Percentiles rank a stretch among this genome's conserved stretches.
These are phyloP conservation scores for Ypsolopha sequella DNA, from an alignment of 2,888 invertebrate genomes.

Conservation along the genomic window DNA sequence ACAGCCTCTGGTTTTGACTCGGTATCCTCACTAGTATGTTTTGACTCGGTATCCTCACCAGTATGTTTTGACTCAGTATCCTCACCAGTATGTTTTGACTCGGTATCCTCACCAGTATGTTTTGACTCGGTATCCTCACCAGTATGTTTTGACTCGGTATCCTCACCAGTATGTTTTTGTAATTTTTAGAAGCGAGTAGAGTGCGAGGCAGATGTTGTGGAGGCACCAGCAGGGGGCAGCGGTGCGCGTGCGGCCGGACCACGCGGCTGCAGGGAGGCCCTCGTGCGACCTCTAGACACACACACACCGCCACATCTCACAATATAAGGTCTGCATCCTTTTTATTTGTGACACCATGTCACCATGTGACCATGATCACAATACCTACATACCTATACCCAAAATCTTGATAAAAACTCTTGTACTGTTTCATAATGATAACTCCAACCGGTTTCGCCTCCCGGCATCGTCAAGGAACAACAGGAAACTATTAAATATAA, in stretches of 20 bases:
- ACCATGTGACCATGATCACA: too few relatives aligned
- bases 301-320: conserved; percentile 44
- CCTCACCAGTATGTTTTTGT: not conserved
- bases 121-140: not conserved
- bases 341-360: too few relatives aligned
- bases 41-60: not conserved
- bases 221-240: conserved; percentile 40
- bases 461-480: too few relatives aligned
- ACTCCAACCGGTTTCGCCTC: too few relatives aligned
- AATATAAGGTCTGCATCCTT: conserved; percentile 41
- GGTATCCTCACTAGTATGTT: not conserved
- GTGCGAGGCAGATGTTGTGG: conserved; percentile 52
- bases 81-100: not conserved
- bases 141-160: not conserved
- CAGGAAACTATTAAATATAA: too few relatives aligned
- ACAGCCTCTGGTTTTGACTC: too few relatives aligned
- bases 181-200: conserved; percentile 34
- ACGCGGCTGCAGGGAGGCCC: conserved; percentile 36
- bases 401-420: too few relatives aligned
- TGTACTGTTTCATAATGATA: too few relatives aligned
- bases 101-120: not conserved
- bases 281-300: conserved; percentile 53
- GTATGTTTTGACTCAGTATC: not conserved
- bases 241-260: conserved; percentile 60
- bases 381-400: too few relatives aligned